Conservation (phyloP, 2,888 invertebrate genomes). For the Leptinotarsa tumamoca region DNA sequence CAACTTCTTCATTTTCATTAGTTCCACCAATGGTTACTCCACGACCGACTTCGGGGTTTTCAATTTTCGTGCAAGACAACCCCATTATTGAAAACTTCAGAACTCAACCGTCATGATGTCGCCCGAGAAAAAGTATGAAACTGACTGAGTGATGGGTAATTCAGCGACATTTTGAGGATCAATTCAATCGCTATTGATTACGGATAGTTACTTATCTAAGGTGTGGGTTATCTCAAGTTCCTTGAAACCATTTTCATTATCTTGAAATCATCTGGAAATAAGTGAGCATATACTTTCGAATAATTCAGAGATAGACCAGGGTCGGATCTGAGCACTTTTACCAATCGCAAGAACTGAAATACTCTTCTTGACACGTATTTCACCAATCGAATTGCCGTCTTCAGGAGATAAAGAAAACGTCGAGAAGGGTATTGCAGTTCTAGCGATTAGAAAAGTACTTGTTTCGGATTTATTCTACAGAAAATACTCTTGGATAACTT, state of each 20-base stretch:
- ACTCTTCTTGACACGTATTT: too few species aligned
- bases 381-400: too few species aligned
- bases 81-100: slow-evolving; percentile 23
- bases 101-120: not conserved
- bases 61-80: slow-evolving; percentile 30
- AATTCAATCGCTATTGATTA: slow-evolving; percentile 1
- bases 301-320: not conserved
- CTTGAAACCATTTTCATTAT: not conserved
- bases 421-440: too few species aligned
- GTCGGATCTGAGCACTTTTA: not conserved
- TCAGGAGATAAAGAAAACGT: too few species aligned
- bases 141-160: not conserved
- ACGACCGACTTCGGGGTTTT: not conserved
- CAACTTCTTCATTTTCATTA: slow-evolving; percentile 11
- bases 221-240: slow-evolving; percentile 14
- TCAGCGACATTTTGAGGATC: not conserved
- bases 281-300: not conserved
- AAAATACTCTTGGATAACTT: too few species aligned
- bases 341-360: too few species aligned
- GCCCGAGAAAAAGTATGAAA: slow-evolving; percentile 12
- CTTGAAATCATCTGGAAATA: slow-evolving; percentile 1
- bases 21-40: not conserved
- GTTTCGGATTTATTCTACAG: too few species aligned
- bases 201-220: not conserved
- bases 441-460: too few species aligned